Base-by-base conservation (phyloP, 2,797 vertebrate genomes). In the Spondyliosoma cantharus region DNA sequence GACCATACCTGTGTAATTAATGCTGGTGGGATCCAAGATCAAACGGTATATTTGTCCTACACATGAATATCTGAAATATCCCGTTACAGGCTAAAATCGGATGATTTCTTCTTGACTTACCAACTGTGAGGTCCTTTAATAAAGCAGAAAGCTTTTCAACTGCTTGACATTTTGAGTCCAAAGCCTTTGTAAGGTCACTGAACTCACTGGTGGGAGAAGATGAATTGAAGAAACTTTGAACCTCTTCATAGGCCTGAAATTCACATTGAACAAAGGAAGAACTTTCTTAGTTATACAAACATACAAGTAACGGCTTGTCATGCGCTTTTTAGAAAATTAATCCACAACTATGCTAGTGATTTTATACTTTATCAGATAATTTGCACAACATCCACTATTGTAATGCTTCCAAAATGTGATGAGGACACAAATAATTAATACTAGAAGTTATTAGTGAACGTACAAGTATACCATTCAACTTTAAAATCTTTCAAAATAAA, bases 211-310 rank as follows among this genome's bases (percentile, higher is more conserved):
- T 20, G 58, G 83, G 71, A 57, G 72, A 61, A 49, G 90, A 42
- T 19, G 86, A 81, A 52, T 69, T 71, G 56, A 93, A 45, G 82
- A 93, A 89, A 64, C 24, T 9, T 7, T 89, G 81, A 32, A 93
- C 90, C 0, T 92, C 92, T 78, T 89, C 68, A 42, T 87, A 93
- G 37, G 81, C 89, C 93, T 95, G 71, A 80, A n/a, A 16, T 3
- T 43, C 1, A 25, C 22, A 14, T 11, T 45, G 4, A n/a, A 58
- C 9, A 13, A 9, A 73, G 19, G 4, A 17, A 60, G 58, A 7
- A 9, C 7, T 11, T 12, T 65, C 27, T 42, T 1, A 5, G 13
- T 46, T 25, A 45, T 48, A 29, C 3, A 64, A 13, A 67, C 22
- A 48, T 17, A 27, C 4, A 29, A 17, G 4, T 15, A 45, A 45